Base-by-base conservation (phyloP, 2,113 vertebrate genomes). In the Otocyon megalotis region DNA sequence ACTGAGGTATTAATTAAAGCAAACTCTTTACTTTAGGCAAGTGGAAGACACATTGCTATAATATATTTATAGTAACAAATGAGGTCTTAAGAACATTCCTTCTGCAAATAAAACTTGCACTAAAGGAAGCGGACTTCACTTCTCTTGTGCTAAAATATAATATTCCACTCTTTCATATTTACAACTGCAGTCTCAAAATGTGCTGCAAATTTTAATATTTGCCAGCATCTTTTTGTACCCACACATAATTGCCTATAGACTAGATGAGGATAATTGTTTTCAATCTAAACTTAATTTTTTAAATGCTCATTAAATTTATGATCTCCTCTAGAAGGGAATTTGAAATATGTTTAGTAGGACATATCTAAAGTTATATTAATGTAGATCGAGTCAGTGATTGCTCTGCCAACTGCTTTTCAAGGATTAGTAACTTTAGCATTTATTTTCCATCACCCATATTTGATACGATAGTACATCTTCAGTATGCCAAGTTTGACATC, bases 1-100 rank as follows among this genome's bases (percentile, higher is more conserved):
- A 97, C 60, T 1, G 35, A 63, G 19, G 10, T 96, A 94, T 97
- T 97, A 97, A 97, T 98, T 97, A 98, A 96, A 94, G 26, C 8
- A 96, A 97, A 93, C 5, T 85, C 93, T 90, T 95, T 74, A 28
- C 58, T 96, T 14, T 81, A 83, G 77, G 76, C 60, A 43, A 8
- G 0, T 28, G 28, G 24, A 72, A 97, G 22, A 37, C 72, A 60
- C 80, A 53, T 32, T 96, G 82, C 16, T 82, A 19, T 96, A 95
- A 43, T 54, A 19, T 65, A 97, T 83, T 16, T 88, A 76, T 85
- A 94, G 9, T 94, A 54, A 76, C 0, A 98, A 90, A 96, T 69
- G 15, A 32, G 12, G 19, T 58, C 37, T 76, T 53, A 50, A 15
- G 69, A 92, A 87, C 6, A 77, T 30, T 92, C 95, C 13, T 69